Evolutionary conservation across 2,113 vertebrate genomes (phyloP).

Genomic region (Rhodinocichla rosea): DNA sequence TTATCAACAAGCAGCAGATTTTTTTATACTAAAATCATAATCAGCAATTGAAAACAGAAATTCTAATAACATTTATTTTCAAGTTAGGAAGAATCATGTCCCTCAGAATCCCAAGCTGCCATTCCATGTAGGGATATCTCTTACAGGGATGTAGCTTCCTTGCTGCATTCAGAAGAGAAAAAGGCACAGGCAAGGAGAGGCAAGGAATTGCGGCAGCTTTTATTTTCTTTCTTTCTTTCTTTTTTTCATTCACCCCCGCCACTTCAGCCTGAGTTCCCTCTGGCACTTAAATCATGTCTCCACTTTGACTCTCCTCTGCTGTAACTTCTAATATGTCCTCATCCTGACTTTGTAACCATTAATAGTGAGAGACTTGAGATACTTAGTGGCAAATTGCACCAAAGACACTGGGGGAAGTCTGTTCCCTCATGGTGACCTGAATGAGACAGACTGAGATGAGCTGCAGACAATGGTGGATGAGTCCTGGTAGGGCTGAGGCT

Average conservation of each 20-base stretch:
- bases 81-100: neutral
- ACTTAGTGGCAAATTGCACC: neutral
- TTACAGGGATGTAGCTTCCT: neutral
- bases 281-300: neutral
- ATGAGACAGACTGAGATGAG: neutral
- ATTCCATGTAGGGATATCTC: neutral
- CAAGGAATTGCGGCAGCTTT: neutral
- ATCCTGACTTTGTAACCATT: neutral
- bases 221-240: too few species aligned
- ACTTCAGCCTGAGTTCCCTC: neutral
- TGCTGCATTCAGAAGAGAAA: neutral
- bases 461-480: neutral
- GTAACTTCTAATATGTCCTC: neutral
- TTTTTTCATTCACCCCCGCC: neutral
- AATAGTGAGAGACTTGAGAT: neutral
- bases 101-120: neutral
- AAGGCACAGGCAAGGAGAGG: neutral
- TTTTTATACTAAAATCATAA: neutral
- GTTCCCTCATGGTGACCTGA: neutral
- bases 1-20: neutral
- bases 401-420: neutral
- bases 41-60: neutral
- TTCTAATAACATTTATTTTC: neutral
- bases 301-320: neutral
- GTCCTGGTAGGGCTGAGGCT: neutral